Conservation (phyloP, 2,797 vertebrate species). For the Scomberomorus guttatus region DNA sequence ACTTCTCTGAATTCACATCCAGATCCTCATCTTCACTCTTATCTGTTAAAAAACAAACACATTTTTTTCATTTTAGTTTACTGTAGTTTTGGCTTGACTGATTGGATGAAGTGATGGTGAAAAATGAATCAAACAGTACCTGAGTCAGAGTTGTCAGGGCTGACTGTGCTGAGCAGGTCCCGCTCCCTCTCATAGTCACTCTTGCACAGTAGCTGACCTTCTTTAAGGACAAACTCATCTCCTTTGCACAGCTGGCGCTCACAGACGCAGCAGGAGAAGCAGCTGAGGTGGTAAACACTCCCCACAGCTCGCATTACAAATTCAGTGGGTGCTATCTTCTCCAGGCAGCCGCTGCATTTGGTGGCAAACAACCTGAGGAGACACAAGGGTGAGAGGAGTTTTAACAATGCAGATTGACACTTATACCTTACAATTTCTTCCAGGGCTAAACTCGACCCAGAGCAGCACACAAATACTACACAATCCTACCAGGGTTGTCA, state of each 20-base stretch:
- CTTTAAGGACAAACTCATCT: conserved; percentile 94
- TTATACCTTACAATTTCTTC: no score
- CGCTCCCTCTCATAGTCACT: conserved; percentile 94
- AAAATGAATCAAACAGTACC: conserved; percentile 64
- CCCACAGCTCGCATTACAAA: conserved; percentile 96
- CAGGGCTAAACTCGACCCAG: no score
- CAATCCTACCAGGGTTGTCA: no score
- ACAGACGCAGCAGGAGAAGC: conserved; percentile 96
- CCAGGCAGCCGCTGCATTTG: conserved; percentile 94
- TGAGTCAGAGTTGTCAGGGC: conserved; percentile 92
- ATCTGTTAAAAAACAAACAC: conserved; percentile 76
- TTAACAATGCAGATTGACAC: neutral
- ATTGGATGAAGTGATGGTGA: neutral
- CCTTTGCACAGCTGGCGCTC: conserved; percentile 95
- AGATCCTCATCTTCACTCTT: conserved; percentile 89
- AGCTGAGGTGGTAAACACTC: conserved; percentile 94
- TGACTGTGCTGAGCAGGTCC: conserved; percentile 90
- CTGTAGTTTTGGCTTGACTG: neutral
- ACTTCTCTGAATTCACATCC: conserved; percentile 89
- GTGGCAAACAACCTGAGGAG: conserved; percentile 90
- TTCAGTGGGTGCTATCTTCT: conserved; percentile 93
- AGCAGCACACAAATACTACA: neutral
- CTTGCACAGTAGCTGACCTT: conserved; percentile 95
- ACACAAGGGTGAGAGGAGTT: conserved; percentile 14
- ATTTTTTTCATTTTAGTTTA: neutral